Evolutionary conservation across 2,888 invertebrate genomes (phyloP).

Genomic region (Cybosia mesomella): DNA sequence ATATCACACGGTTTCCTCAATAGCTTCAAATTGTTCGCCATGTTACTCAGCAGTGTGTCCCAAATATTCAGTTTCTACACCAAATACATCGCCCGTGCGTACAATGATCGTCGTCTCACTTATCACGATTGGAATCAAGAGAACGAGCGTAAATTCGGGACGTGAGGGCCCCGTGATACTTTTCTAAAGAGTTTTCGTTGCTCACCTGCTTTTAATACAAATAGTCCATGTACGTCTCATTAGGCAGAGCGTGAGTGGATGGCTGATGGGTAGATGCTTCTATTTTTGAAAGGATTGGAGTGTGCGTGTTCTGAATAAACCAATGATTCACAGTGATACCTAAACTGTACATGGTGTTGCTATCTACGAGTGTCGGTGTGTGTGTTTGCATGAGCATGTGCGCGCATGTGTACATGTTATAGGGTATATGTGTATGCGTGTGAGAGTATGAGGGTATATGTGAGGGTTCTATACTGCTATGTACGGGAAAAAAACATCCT

Average conservation of each 20-base stretch:
- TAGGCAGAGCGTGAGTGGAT: neutral
- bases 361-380: neutral
- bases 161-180: conserved; percentile 52
- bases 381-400: too few species aligned
- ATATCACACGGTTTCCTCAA: neutral
- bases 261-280: conserved; percentile 7
- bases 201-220: conserved; percentile 53
- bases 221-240: conserved; percentile 36
- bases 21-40: neutral
- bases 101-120: conserved; percentile 41
- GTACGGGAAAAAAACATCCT: too few species aligned
- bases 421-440: too few species aligned
- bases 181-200: conserved; percentile 25
- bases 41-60: neutral
- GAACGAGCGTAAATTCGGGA: conserved; percentile 61
- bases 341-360: too few species aligned
- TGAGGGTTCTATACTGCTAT: too few species aligned
- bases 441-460: neutral
- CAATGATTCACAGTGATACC: neutral
- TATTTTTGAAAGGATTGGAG: conserved; percentile 9
- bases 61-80: conserved; percentile 21
- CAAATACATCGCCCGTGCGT: conserved; percentile 48
- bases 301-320: neutral
- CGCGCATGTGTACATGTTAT: neutral
- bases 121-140: conserved; percentile 65